Evolutionary conservation across 2,113 vertebrate species (phyloP), one percentile per base, ranked within the genome.

Genomic region (Petrocephalus zakoni): DNA sequence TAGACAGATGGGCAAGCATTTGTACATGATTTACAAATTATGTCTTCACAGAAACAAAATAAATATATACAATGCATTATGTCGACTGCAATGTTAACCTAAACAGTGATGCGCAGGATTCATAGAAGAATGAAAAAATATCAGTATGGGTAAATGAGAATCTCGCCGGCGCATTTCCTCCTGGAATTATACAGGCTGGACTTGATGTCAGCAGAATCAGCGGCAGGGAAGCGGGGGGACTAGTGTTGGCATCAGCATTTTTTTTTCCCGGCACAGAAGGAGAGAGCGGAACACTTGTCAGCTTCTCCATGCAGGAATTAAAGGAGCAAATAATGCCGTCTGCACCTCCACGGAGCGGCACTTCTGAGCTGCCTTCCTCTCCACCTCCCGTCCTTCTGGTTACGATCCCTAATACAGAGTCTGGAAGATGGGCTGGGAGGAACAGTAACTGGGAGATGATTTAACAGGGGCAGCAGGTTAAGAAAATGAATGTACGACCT

Each of bases 181-280:
- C 94, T 91, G 93, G 93, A 92, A 93, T 95, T 61, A 22, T 64
- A 90, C 90, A 93, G 94, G 94, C 92, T 92, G 90, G 92, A 75
- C 91, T 92, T 89, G 17, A 90, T 88, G 90, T 95, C 95, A 96
- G 95, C 95, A 94, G 91, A 95, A 93, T 94, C 93, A 87, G 68
- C 25, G 90, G 92, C 91, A 92, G 91, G 1, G 92, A 94, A 93
- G 94, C 93, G 93, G 93, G 88, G 92, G 94, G 94, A 94, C 94
- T 94, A 94, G 92, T 91, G 93, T 91, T 92, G 92, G 90, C 92
- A 94, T 96, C 95, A 96, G 95, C 95, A 93, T 89, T 94, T 95
- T 95, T 64, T 17, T 29, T 91, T 88, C 90, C 85, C 88, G 87
- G 91, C 91, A 90, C 34, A 52, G 90, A 91, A 91, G 88, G 68